A percentile compares a stretch with the other conserved stretches of the same genome.
phyloP scores from a whole-genome alignment of 92 coral and sea anemone species.

The Pocillopora grandis region DNA sequence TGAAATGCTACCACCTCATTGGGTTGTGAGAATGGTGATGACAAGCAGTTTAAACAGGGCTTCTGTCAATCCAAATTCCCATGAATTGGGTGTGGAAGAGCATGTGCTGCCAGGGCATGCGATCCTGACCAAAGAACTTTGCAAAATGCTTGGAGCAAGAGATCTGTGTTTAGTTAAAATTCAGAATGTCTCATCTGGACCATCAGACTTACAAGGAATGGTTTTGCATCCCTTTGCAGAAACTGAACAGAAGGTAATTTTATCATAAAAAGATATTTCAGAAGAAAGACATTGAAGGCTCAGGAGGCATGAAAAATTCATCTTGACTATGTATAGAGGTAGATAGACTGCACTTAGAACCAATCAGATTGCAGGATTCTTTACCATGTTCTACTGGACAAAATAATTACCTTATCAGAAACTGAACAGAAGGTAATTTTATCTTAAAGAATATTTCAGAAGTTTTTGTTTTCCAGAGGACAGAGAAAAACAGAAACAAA shows the following conservation, averaged over 20 bases:
- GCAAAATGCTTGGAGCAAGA: constrained; percentile 62
- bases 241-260: constrained; percentile 54
- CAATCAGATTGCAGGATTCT: no score
- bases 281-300: background rate
- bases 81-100: constrained; percentile 21
- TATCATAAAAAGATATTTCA: background rate
- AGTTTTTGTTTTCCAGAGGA: background rate
- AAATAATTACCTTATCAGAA: constrained; percentile 31
- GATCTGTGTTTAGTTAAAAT: constrained; percentile 66
- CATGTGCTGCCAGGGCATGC: constrained; percentile 67
- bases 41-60: constrained; percentile 11
- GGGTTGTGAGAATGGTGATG: constrained; percentile 40
- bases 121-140: constrained; percentile 47
- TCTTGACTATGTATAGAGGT: no score
- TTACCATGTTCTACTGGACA: no score
- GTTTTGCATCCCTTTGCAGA: constrained; percentile 75
- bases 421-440: constrained; percentile 55
- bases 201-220: constrained; percentile 76
- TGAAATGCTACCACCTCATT: background rate
- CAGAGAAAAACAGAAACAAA: background rate
- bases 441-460: background rate
- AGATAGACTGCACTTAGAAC: no score
- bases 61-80: background rate
- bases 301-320: no score
- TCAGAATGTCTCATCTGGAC: constrained; percentile 41